These are phyloP conservation scores for Petrocephalus zakoni DNA, from an alignment of 2,113 vertebrate genomes.

Conservation along the genomic window DNA sequence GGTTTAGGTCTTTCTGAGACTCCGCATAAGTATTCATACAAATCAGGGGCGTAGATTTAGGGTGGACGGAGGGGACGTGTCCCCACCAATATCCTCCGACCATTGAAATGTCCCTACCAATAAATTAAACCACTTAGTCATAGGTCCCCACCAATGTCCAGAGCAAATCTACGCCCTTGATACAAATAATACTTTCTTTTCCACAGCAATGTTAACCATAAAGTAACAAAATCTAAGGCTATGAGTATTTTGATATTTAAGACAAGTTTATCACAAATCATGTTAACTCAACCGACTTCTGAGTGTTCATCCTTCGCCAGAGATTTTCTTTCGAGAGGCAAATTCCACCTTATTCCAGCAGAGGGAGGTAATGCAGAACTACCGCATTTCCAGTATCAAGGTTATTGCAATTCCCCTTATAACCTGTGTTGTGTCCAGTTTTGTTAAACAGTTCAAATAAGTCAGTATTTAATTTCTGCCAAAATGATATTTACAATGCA, in stretches of 20 bases:
- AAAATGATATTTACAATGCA: not conserved
- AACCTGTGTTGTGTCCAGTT: not conserved
- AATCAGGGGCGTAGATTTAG: too few species aligned
- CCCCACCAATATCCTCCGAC: too few species aligned
- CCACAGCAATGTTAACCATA: not conserved
- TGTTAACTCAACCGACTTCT: not conserved
- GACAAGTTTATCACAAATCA: not conserved
- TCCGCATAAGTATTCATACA: not conserved
- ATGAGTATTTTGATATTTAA: not conserved
- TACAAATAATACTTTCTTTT: not conserved
- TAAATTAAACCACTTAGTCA: too few species aligned
- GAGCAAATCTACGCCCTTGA: too few species aligned
- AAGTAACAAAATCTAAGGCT: not conserved
- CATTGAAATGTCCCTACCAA: too few species aligned
- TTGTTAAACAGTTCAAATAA: not conserved
- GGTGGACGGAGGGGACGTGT: too few species aligned
- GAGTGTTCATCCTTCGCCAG: not conserved
- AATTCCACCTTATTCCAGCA: not conserved
- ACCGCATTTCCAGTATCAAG: not conserved
- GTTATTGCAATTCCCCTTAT: not conserved
- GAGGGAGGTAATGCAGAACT: not conserved
- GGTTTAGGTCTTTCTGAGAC: not conserved
- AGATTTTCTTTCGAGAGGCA: not conserved
- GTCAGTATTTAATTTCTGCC: not conserved
- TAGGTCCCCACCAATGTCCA: too few species aligned